phyloP scores from a whole-genome alignment of 2,888 invertebrate genomes.

The Tholera decimalis region DNA sequence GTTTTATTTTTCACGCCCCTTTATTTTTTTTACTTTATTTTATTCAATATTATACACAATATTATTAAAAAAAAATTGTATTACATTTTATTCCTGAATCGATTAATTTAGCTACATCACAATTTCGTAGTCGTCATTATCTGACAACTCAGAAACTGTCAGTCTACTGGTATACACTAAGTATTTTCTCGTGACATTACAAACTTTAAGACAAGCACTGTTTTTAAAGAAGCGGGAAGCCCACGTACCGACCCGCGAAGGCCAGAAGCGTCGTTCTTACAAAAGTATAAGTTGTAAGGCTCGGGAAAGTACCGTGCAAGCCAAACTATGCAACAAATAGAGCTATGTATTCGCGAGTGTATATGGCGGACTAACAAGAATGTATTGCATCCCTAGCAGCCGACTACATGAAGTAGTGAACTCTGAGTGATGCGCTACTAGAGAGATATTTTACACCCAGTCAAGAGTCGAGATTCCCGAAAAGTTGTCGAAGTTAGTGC shows the following conservation, averaged over 20 bases:
- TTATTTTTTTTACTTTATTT: too few species aligned
- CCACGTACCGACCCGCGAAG: background rate
- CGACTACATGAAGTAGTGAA: conserved; percentile 6
- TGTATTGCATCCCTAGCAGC: conserved; percentile 7
- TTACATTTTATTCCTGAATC: too few species aligned
- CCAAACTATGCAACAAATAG: conserved; percentile 11
- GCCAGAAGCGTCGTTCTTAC: background rate
- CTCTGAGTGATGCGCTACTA: background rate
- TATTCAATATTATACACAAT: too few species aligned
- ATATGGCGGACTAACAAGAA: background rate
- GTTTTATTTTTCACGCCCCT: too few species aligned
- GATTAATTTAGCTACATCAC: too few species aligned
- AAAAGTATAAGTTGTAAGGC: conserved; percentile 4
- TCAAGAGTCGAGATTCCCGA: background rate
- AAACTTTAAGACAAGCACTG: background rate
- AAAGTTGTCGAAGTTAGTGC: background rate
- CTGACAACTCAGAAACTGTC: too few species aligned
- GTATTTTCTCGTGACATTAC: background rate
- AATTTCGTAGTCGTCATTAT: too few species aligned
- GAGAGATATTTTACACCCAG: background rate
- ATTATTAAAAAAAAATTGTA: too few species aligned
- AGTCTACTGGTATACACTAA: too few species aligned
- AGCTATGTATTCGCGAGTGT: background rate
- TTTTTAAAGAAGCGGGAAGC: background rate
- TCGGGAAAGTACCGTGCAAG: background rate